Percentiles rank a stretch among this genome's conserved stretches.
Conservation (phyloP, 1,140 invertebrate genomes). For the Lasaia peninsularis region DNA sequence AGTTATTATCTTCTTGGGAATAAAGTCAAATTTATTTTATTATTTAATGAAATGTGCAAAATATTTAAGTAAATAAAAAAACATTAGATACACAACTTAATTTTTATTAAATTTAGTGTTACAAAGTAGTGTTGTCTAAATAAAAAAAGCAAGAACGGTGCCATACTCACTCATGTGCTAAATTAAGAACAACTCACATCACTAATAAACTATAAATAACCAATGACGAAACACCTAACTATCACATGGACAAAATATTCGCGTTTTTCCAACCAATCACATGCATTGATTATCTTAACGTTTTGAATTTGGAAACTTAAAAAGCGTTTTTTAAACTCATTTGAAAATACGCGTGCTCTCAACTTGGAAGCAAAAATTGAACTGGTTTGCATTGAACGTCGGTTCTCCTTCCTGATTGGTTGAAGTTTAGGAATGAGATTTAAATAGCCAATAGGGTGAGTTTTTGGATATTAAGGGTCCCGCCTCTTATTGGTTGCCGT, state of each 20-base stretch:
- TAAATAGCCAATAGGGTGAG: conserved; percentile 41
- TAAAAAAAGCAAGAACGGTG: conserved; percentile 52
- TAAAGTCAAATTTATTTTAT: too few relatives aligned
- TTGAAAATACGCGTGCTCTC: conserved; percentile 38
- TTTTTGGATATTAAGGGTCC: conserved; percentile 32
- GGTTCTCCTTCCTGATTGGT: conserved; percentile 54
- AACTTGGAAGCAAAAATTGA: conserved; percentile 53
- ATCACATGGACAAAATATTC: conserved; percentile 24
- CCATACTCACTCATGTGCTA: conserved; percentile 65
- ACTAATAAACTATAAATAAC: conserved; percentile 72
- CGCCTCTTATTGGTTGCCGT: conserved; percentile 63
- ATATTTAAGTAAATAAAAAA: too few relatives aligned
- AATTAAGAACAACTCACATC: conserved; percentile 64
- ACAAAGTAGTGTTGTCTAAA: conserved; percentile 22
- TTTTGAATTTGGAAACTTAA: conserved; percentile 6
- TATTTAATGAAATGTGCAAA: too few relatives aligned
- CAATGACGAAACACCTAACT: conserved; percentile 59
- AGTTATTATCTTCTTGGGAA: too few relatives aligned
- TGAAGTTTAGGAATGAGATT: conserved; percentile 28
- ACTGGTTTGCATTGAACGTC: conserved; percentile 66
- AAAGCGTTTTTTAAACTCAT: conserved; percentile 5
- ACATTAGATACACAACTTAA: too few relatives aligned
- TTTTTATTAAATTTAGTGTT: not conserved
- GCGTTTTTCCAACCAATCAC: conserved; percentile 18
- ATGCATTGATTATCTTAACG: not conserved